Base-by-base conservation (phyloP, 2,888 invertebrate genomes). In the Alloplasta piceator region DNA sequence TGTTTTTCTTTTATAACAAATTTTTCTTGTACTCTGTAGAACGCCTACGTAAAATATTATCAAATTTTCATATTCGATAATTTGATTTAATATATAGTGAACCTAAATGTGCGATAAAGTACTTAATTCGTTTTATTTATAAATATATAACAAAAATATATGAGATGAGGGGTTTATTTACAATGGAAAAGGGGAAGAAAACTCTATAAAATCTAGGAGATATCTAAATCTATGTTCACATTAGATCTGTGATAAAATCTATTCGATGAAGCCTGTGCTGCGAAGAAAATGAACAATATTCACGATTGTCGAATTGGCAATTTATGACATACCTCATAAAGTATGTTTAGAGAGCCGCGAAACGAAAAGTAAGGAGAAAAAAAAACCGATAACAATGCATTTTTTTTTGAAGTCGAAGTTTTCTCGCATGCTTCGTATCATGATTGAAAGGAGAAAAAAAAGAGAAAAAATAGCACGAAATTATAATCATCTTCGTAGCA, bases 141-240 rank as follows among this genome's bases (percentile, higher is more conserved):
- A 87, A 84, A 85, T 86, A 86, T 86, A 87, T 89, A 90, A 90
- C 89, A 91, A 91, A 91, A 91, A 91, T 91, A 91, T 87, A 91
- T 87, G 89, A 80, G 77, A 88, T 87, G 86, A 88, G 88, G 86
- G 87, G 83, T 87, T 60, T 89, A 91, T 91, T 67, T 91, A 91
- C 91, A 91, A 86, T 88, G 89, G 86, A 60, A 52, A 36, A 9
- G 52, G 9, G 7, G n/a, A 50, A 26, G 55, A 43, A 61, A 78
- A 82, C 76, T 85, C 76, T 82, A 82, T 83, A 83, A 84, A 84
- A 83, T 70, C 80, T 83, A 83, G 41, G 64, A 87, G 87, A 88
- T 87, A 89, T 87, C 85, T 85, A 87, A 87, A 89, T 87, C 43
- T 43, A 87, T 84, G 84, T 58, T 72, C 52, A 10, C 67, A 56